Evolutionary conservation across 1,140 invertebrate species (phyloP), one percentile per base, ranked within the genome.

Genomic region (Drosophila repleta): DNA sequence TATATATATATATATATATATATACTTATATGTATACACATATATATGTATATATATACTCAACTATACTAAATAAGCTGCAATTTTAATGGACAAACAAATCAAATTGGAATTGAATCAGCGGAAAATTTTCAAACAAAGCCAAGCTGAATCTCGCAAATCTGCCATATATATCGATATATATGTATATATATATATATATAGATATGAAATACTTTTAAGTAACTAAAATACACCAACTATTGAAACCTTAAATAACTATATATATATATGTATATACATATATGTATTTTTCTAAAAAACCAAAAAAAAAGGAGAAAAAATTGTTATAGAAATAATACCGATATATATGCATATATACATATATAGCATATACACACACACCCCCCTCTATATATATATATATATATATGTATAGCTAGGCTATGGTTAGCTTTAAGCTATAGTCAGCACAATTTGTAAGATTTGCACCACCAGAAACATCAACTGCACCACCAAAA

Each of bases 91-190:
- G 66, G 74, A n/a, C n/a, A n/a, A 32, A 56, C 8, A 8, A 35
- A 35, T 35, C 8, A n/a, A 46, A 39, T 39, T 26, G 5, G 32
- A 66, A 17, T 21, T 41, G 35, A 37, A 13, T 45, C 13, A 60
- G 55, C 41, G 52, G 57, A 43, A 35, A 11, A 39, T 57, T 41
- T 45, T n/a, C 52, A 18, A 35, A 18, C 18, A 43, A 43, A 58
- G 18, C 7, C 52, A 71, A 49, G 67, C 67, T 74, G 72, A 84
- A 84, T 84, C 76, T 84, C 80, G 69, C 43, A 48, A 65, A 84
- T 84, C 80, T 84, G 80, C 80, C 80, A 84, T 84, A 52, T 52
- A 60, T 60, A 51, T 60, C 29, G 29, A 32, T 35, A 48, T 20
- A 43, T 21, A 67, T 58, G 29, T 45, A 57, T n/a, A 51, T 39